Evolutionary conservation across 2,888 invertebrate species (phyloP).

Genomic region (Mythimna pallens): DNA sequence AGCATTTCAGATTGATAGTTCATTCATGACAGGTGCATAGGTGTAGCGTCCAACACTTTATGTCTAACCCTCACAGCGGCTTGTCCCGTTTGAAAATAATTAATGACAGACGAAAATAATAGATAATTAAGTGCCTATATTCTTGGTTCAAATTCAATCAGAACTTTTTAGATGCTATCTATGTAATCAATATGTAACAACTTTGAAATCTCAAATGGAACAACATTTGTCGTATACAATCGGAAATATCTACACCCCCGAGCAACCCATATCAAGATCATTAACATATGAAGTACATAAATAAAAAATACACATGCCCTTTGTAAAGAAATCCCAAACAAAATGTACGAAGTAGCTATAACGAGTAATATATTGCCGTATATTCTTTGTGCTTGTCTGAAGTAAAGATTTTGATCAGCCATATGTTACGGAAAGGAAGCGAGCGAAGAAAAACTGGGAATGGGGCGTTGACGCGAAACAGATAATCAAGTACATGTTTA

Average conservation of each 20-base stretch:
- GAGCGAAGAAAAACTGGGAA: constrained; percentile 49
- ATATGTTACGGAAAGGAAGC: constrained; percentile 57
- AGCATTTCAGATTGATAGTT: too few relatives aligned
- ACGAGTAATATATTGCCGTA: constrained; percentile 57
- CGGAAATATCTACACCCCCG: constrained; percentile 17
- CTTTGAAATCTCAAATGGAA: constrained; percentile 1
- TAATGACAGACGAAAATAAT: too few relatives aligned
- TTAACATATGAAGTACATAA: constrained; percentile 53
- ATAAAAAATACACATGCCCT: constrained; percentile 42
- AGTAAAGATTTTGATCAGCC: constrained; percentile 63
- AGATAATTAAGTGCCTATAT: neutral
- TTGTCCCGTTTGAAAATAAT: too few relatives aligned
- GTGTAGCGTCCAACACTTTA: too few relatives aligned
- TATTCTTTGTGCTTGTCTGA: constrained; percentile 61
- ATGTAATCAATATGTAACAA: neutral
- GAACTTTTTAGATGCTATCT: too few relatives aligned
- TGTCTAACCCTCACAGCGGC: too few relatives aligned
- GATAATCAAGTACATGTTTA: constrained; percentile 50
- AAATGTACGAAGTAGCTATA: constrained; percentile 56
- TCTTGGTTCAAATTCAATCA: neutral
- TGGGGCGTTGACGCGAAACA: constrained; percentile 47
- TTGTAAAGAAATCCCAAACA: constrained; percentile 50
- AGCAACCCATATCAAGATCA: constrained; percentile 32
- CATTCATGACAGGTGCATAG: neutral
- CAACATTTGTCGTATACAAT: constrained; percentile 13